Percentiles rank a stretch among this genome's conserved stretches.
phyloP scores from a whole-genome alignment of 30 jellyfish, hydroid and myxozoan genomes.

The Aurelia aurita region DNA sequence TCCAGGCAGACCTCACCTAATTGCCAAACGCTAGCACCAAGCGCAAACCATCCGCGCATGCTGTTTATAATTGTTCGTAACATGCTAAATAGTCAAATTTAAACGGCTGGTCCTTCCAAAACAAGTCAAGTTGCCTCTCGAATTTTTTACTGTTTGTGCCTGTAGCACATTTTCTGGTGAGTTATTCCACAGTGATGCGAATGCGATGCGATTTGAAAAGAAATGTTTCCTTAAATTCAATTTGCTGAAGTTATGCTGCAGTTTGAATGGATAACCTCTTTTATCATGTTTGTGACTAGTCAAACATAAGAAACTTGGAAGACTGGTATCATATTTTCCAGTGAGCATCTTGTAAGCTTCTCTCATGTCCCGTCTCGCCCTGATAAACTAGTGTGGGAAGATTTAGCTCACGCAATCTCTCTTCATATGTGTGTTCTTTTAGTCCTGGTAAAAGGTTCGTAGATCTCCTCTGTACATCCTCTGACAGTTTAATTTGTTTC shows the following conservation, averaged over 20 bases:
- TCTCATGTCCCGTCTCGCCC: too few relatives aligned
- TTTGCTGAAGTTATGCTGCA: neutral
- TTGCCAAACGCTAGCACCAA: neutral
- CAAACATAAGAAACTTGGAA: too few relatives aligned
- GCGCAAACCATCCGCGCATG: neutral
- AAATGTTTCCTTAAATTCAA: conserved; percentile 10
- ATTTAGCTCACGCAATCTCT: too few relatives aligned
- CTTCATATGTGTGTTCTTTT: too few relatives aligned
- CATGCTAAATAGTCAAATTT: too few relatives aligned
- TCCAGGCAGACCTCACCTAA: neutral
- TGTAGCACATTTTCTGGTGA: neutral
- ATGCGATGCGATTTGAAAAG: neutral
- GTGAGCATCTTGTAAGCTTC: too few relatives aligned
- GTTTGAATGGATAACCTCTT: neutral
- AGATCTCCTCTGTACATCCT: too few relatives aligned
- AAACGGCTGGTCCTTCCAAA: neutral
- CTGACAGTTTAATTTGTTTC: too few relatives aligned
- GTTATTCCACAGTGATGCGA: neutral
- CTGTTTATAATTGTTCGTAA: too few relatives aligned
- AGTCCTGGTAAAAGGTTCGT: too few relatives aligned
- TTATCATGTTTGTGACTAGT: neutral
- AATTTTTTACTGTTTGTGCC: neutral
- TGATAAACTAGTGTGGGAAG: too few relatives aligned
- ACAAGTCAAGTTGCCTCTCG: neutral
- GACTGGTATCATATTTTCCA: too few relatives aligned